These are phyloP conservation scores for Pristis pectinata DNA, from an alignment of 2,797 vertebrate genomes.

Conservation along the genomic window DNA sequence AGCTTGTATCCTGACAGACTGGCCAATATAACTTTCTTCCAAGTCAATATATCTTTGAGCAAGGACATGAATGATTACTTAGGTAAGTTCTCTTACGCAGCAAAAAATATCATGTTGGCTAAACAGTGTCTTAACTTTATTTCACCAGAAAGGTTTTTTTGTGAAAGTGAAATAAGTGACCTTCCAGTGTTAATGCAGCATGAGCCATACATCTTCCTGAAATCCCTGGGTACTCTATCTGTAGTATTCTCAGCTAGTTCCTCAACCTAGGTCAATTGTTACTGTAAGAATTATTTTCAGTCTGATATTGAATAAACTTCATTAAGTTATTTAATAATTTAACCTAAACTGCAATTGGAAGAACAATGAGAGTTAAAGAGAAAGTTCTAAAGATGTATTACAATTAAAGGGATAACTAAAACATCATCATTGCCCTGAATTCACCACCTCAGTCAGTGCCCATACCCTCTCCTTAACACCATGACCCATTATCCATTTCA, in stretches of 20 bases:
- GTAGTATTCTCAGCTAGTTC: background rate
- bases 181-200: background rate
- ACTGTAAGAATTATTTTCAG: background rate
- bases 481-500: background rate
- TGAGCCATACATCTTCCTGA: background rate
- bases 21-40: conserved; percentile 38
- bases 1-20: conserved; percentile 40
- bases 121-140: conserved; percentile 32
- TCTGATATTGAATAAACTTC: background rate
- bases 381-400: background rate
- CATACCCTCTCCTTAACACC: background rate
- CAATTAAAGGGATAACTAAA: background rate
- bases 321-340: background rate
- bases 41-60: conserved; percentile 39
- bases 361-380: background rate
- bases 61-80: conserved; percentile 38
- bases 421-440: background rate
- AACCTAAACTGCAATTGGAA: background rate
- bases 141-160: background rate
- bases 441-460: background rate
- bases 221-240: background rate
- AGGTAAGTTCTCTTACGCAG: conserved; percentile 39
- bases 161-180: background rate
- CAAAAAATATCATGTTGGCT: conserved; percentile 40
- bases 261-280: background rate